Evolutionary conservation across 1,140 invertebrate species (phyloP).

Genomic region (Agraylea sexmaculata): DNA sequence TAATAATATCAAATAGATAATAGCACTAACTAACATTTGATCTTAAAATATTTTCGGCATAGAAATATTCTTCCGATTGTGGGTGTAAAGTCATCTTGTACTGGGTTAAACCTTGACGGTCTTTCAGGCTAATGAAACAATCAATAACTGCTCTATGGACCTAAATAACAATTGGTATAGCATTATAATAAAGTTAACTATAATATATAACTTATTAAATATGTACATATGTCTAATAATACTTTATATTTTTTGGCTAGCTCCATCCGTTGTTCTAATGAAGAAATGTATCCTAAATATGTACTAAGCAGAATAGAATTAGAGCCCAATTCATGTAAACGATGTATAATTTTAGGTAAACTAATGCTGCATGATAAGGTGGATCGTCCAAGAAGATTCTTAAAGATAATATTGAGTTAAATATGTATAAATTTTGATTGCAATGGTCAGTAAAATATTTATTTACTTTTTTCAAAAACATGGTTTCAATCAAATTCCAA

Average conservation of each 20-base stretch:
- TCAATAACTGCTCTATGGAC: slow-evolving; percentile 40
- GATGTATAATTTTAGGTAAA: slow-evolving; percentile 27
- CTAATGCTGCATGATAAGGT: slow-evolving; percentile 34
- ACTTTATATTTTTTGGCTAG: slow-evolving; percentile 35
- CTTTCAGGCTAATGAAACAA: slow-evolving; percentile 37
- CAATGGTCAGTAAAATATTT: neutral
- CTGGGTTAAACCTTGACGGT: slow-evolving; percentile 33
- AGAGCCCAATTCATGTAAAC: slow-evolving; percentile 28
- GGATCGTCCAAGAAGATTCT: slow-evolving; percentile 36
- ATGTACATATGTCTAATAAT: too few relatives aligned
- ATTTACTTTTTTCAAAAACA: slow-evolving; percentile 36
- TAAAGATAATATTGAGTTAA: slow-evolving; percentile 2
- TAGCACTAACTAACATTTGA: slow-evolving; percentile 28
- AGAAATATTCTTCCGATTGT: slow-evolving; percentile 40
- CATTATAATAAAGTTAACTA: slow-evolving; percentile 3
- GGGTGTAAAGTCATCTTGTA: slow-evolving; percentile 38
- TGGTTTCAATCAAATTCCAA: slow-evolving; percentile 36
- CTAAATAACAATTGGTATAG: slow-evolving; percentile 22
- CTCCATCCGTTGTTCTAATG: slow-evolving; percentile 27
- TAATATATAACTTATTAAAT: neutral
- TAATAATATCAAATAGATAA: slow-evolving; percentile 7
- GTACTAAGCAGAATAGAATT: slow-evolving; percentile 26
- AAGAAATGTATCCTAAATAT: slow-evolving; percentile 28
- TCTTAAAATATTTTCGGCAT: slow-evolving; percentile 38
- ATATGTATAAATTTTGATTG: neutral